Conservation (phyloP, 2,113 vertebrate species). For the Chamaea fasciata region DNA sequence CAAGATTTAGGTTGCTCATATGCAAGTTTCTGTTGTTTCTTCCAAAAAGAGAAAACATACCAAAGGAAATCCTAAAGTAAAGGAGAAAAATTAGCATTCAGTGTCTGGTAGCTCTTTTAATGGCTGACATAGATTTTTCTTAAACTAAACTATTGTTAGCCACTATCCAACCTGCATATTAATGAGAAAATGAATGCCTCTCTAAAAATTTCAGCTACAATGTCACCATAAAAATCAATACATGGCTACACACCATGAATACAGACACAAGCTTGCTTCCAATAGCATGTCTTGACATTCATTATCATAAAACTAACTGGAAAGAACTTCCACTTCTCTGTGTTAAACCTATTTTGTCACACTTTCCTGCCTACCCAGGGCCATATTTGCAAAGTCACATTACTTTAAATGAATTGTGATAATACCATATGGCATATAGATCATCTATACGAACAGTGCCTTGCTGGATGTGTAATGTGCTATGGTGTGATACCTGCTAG, state of each 20-base stretch:
- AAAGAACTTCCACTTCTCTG: conserved; percentile 1
- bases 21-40: conserved; percentile 53
- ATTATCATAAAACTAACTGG: conserved; percentile 59
- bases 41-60: conserved; percentile 45
- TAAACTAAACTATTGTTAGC: conserved; percentile 66
- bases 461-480: neutral
- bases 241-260: conserved; percentile 62
- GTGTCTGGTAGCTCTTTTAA: conserved; percentile 65
- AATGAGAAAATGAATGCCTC: conserved; percentile 62
- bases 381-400: conserved; percentile 21
- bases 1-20: conserved; percentile 40
- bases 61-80: conserved; percentile 26
- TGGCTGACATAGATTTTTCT: conserved; percentile 69
- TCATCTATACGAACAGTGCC: neutral
- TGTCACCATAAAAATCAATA: conserved; percentile 74
- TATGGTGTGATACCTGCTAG: neutral
- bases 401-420: conserved; percentile 62
- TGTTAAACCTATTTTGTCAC: conserved; percentile 27
- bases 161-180: conserved; percentile 64
- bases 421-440: neutral
- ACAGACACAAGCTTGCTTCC: conserved; percentile 56
- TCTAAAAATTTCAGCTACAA: conserved; percentile 69
- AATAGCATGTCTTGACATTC: conserved; percentile 14
- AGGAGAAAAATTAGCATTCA: conserved; percentile 49
- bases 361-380: conserved; percentile 53